These are phyloP conservation scores for Columbina picui DNA, from an alignment of 2,113 vertebrate species.

Conservation along the genomic window DNA sequence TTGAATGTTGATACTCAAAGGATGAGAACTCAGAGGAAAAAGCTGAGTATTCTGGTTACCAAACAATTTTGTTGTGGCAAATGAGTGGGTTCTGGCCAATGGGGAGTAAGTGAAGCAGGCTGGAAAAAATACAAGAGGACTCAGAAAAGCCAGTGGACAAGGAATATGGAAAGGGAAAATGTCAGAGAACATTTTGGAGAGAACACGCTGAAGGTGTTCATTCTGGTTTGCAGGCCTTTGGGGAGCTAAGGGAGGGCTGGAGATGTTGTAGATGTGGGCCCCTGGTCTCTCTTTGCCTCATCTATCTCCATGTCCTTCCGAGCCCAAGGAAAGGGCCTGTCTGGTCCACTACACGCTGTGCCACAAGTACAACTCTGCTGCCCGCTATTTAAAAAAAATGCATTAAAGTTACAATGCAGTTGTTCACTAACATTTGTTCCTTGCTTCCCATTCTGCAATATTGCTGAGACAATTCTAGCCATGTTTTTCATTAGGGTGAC, in stretches of 20 bases:
- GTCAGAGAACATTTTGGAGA: neutral
- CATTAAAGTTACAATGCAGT: neutral
- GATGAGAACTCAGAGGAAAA: neutral
- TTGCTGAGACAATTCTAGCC: neutral
- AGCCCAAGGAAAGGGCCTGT: neutral
- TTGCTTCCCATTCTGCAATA: neutral
- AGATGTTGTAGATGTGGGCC: neutral
- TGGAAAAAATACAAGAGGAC: neutral
- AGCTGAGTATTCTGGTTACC: neutral
- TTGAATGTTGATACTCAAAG: neutral
- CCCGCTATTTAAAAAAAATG: neutral
- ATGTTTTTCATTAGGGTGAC: neutral
- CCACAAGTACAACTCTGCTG: no score
- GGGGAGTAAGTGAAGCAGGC: rapidly evolving
- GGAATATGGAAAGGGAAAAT: neutral
- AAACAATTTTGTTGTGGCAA: neutral
- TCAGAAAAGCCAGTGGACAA: neutral
- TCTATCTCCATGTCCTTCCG: neutral
- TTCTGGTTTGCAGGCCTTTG: neutral
- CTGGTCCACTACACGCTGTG: no score
- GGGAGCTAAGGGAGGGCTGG: neutral
- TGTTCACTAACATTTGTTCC: neutral
- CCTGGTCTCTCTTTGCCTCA: neutral
- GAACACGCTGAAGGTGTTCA: neutral
- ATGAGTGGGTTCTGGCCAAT: neutral